A percentile compares a stretch with the other conserved stretches of the same genome.
Conservation (phyloP, 2,797 vertebrate species). For the Enteromius trimaculatus region DNA sequence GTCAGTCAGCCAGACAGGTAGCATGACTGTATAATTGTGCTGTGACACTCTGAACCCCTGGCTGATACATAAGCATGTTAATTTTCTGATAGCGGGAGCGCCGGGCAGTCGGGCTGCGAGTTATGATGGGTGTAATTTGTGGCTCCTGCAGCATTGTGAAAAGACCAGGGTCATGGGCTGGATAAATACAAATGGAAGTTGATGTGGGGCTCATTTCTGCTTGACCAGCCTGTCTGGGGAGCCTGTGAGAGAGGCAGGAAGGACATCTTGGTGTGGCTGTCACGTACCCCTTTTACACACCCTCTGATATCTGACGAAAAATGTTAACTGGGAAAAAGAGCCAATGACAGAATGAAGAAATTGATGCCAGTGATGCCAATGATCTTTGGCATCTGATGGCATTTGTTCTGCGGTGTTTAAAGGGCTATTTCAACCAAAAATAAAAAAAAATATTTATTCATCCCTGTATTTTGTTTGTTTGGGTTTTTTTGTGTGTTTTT, state of each 20-base stretch:
- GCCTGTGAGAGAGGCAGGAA: constrained; percentile 63
- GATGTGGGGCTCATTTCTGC: constrained; percentile 82
- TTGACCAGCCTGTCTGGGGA: constrained; percentile 79
- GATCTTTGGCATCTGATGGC: constrained; percentile 6
- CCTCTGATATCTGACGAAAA: constrained; percentile 63
- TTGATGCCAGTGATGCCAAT: too few species aligned
- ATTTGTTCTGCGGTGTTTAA: not conserved
- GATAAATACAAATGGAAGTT: constrained; percentile 89
- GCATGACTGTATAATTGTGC: constrained; percentile 83
- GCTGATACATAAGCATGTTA: constrained; percentile 81
- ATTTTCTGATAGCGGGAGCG: constrained; percentile 81
- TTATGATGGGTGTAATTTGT: constrained; percentile 85
- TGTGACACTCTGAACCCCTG: constrained; percentile 80
- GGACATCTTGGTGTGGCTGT: constrained; percentile 63
- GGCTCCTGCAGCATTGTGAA: constrained; percentile 75
- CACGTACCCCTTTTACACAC: constrained; percentile 69
- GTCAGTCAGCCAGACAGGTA: constrained; percentile 79
- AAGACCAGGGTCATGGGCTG: constrained; percentile 78
- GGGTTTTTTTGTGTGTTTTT: not conserved
- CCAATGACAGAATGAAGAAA: not conserved
- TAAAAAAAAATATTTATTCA: not conserved
- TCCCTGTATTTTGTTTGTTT: not conserved
- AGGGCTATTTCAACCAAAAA: not conserved
- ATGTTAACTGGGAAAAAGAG: constrained; percentile 10
- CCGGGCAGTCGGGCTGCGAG: constrained; percentile 76